Conservation (phyloP, 2,888 invertebrate species). For the Idaea biselata region DNA sequence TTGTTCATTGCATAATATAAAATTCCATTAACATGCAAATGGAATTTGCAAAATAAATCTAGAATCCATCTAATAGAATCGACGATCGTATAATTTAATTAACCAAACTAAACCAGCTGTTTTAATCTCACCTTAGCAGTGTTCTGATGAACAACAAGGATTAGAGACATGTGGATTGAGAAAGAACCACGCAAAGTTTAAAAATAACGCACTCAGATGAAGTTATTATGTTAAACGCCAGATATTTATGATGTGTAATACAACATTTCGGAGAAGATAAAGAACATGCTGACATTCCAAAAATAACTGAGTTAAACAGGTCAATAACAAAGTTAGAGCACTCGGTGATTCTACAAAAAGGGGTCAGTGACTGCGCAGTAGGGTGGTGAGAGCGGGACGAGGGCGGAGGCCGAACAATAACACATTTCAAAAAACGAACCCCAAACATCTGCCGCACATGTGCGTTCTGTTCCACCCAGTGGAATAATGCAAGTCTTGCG, state of each 20-base stretch:
- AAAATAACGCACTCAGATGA: neutral
- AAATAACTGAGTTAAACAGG: slow-evolving; percentile 50
- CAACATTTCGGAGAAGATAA: neutral
- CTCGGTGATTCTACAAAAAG: slow-evolving; percentile 58
- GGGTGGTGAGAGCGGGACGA: slow-evolving; percentile 51
- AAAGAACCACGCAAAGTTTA: slow-evolving; percentile 1
- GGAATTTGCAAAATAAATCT: slow-evolving; percentile 2
- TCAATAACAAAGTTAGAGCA: slow-evolving; percentile 59
- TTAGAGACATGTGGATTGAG: neutral
- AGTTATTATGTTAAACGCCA: neutral
- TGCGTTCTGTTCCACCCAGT: slow-evolving; percentile 66
- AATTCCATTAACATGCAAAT: slow-evolving; percentile 14
- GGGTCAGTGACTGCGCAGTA: slow-evolving; percentile 72
- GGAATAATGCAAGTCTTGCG: slow-evolving; percentile 73
- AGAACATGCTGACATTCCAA: slow-evolving; percentile 3
- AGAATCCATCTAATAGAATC: neutral
- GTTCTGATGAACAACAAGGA: neutral
- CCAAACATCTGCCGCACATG: slow-evolving; percentile 77
- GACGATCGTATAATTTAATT: neutral
- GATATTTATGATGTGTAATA: slow-evolving; percentile 3
- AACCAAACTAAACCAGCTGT: neutral
- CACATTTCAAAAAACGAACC: slow-evolving; percentile 73
- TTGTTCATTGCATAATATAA: slow-evolving; percentile 9
- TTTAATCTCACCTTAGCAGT: neutral
- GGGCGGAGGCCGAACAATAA: slow-evolving; percentile 59